These are phyloP conservation scores for Arothron firmamentum DNA, from an alignment of 2,113 vertebrate genomes.

Conservation along the genomic window DNA sequence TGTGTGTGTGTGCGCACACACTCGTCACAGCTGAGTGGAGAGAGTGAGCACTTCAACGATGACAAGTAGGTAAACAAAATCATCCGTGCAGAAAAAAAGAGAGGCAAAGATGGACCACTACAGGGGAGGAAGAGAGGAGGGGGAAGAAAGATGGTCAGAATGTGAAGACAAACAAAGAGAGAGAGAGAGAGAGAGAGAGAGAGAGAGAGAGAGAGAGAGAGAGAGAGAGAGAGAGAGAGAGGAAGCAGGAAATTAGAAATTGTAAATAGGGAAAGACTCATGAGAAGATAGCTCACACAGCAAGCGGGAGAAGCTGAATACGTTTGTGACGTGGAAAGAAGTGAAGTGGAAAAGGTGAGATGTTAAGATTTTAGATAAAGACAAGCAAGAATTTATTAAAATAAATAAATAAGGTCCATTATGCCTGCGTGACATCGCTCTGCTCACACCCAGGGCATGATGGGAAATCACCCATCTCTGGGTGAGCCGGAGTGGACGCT, in stretches of 20 bases:
- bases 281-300: conserved; percentile 13
- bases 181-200: not conserved
- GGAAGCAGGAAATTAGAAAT: conserved; percentile 9
- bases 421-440: conserved; percentile 13
- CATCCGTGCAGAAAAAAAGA: conserved; percentile 59
- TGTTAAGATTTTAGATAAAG: not conserved
- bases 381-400: not conserved
- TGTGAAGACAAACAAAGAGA: not conserved
- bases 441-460: conserved; percentile 28
- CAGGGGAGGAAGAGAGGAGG: conserved; percentile 20
- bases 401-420: conserved; percentile 17
- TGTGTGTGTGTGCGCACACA: conserved; percentile 6
- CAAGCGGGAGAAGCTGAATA: conserved; percentile 4
- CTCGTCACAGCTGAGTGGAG: conserved; percentile 42
- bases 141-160: conserved; percentile 4
- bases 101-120: conserved; percentile 41
- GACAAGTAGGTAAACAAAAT: conserved; percentile 71
- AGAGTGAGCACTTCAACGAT: conserved; percentile 63
- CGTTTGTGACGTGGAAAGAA: conserved; percentile 13
- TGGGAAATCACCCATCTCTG: conserved; percentile 42
- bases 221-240: conserved; percentile 2
- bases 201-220: not conserved
- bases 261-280: conserved; percentile 14
- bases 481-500: conserved; percentile 24
- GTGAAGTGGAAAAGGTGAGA: conserved; percentile 4